phyloP scores from a whole-genome alignment of 2,888 invertebrate genomes.

The Stictocephala bisonia region DNA sequence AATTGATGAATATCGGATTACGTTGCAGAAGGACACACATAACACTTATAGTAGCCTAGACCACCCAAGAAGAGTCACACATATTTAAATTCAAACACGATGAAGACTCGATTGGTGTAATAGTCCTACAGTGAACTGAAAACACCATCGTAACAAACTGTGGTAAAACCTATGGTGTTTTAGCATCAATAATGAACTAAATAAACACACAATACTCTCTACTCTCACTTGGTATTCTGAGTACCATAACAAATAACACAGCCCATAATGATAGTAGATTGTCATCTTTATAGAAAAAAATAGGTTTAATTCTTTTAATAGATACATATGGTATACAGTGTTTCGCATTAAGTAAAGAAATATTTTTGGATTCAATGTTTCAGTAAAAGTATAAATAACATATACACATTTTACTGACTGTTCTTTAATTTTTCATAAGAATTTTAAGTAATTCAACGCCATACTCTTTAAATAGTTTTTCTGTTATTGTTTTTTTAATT shows the following conservation, averaged over 20 bases:
- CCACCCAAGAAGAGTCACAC: slow-evolving; percentile 20
- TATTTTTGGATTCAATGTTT: no score
- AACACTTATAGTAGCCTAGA: slow-evolving; percentile 18
- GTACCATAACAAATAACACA: slow-evolving; percentile 24
- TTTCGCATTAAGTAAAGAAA: no score
- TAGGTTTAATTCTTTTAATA: slow-evolving; percentile 15
- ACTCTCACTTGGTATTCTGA: slow-evolving; percentile 5
- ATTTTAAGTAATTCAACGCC: slow-evolving; percentile 5
- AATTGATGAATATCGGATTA: background rate
- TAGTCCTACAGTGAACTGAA: slow-evolving; percentile 38
- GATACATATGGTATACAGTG: slow-evolving; percentile 20
- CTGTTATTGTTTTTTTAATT: no score
- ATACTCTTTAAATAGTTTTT: no score
- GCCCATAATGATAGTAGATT: slow-evolving; percentile 37
- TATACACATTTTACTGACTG: no score
- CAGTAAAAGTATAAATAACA: no score
- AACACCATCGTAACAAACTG: slow-evolving; percentile 32
- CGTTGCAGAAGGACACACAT: background rate
- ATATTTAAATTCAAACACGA: slow-evolving; percentile 29
- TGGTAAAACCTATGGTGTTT: slow-evolving; percentile 34
- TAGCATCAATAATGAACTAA: slow-evolving; percentile 23
- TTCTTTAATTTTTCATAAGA: no score
- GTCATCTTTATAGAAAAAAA: slow-evolving; percentile 29
- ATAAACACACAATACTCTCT: background rate
- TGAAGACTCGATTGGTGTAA: slow-evolving; percentile 39